phyloP scores from a whole-genome alignment of 2,797 vertebrate genomes.

The Acanthurus lineatus region DNA sequence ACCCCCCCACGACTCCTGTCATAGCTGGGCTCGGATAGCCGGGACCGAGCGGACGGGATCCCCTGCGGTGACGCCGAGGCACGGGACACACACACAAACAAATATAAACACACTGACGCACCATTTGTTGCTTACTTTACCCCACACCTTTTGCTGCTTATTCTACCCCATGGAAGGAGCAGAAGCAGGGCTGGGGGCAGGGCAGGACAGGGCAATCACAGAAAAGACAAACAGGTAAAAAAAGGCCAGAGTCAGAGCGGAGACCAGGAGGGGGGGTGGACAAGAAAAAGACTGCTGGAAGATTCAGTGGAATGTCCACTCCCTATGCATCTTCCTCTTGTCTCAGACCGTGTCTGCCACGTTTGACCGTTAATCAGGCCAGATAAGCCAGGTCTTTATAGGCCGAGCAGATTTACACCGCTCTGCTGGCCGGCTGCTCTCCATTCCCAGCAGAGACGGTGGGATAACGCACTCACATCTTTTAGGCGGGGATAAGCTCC shows the following conservation, averaged over 20 bases:
- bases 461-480: conserved; percentile 71
- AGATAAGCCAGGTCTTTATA: conserved; percentile 80
- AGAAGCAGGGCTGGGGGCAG: conserved; percentile 4
- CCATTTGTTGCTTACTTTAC: conserved; percentile 81
- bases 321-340: conserved; percentile 73
- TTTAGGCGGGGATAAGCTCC: conserved; percentile 58
- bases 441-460: conserved; percentile 66
- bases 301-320: conserved; percentile 78
- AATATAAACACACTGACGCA: conserved; percentile 43
- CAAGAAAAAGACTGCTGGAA: conserved; percentile 43
- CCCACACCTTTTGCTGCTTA: conserved; percentile 72
- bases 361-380: conserved; percentile 78
- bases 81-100: conserved; percentile 51
- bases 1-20: conserved; percentile 68
- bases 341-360: conserved; percentile 61
- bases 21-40: conserved; percentile 58
- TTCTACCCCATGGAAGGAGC: conserved; percentile 44
- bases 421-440: conserved; percentile 67
- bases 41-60: conserved; percentile 57
- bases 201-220: conserved; percentile 25
- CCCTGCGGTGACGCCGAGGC: conserved; percentile 59
- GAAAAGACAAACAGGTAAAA: conserved; percentile 55
- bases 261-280: conserved; percentile 34
- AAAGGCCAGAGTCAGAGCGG: conserved; percentile 46
- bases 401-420: conserved; percentile 77